These are phyloP conservation scores for Benthosema pterotum DNA, from an alignment of 2,797 vertebrate genomes.

Conservation along the genomic window DNA sequence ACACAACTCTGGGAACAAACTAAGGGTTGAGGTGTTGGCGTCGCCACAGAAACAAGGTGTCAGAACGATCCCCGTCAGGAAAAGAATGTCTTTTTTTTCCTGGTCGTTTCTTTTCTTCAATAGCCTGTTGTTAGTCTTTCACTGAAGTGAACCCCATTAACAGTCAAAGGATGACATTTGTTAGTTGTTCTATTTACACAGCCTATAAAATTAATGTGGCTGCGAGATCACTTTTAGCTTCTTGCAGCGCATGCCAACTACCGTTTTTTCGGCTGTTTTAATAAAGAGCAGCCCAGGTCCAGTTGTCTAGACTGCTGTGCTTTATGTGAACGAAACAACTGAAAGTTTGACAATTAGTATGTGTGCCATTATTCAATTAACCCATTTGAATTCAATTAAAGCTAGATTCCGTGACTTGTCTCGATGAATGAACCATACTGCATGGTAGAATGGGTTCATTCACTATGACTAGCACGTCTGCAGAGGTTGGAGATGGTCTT, in stretches of 20 bases:
- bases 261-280: constrained; percentile 45
- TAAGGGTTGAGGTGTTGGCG: constrained; percentile 26
- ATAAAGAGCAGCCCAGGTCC: constrained; percentile 45
- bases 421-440: no score
- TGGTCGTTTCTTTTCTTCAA: constrained; percentile 20
- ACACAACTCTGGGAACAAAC: constrained; percentile 24
- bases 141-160: constrained; percentile 36
- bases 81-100: constrained; percentile 55
- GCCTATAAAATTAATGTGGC: constrained; percentile 57
- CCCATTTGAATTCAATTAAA: constrained; percentile 29
- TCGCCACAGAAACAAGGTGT: constrained; percentile 34
- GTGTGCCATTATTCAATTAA: constrained; percentile 35
- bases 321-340: constrained; percentile 40
- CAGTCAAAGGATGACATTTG: constrained; percentile 49
- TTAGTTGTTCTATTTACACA: constrained; percentile 51
- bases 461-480: no score
- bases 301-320: constrained; percentile 56
- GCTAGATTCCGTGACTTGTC: no score
- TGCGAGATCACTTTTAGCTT: constrained; percentile 36
- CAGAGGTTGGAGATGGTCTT: no score
- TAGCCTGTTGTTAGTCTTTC: constrained; percentile 32
- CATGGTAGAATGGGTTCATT: no score
- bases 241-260: constrained; percentile 52
- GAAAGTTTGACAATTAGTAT: constrained; percentile 38
- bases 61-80: constrained; percentile 41